Evolutionary conservation across 53 echinoderm and acorn worm species (phyloP).

Genomic region (Paracentrotus lividus): DNA sequence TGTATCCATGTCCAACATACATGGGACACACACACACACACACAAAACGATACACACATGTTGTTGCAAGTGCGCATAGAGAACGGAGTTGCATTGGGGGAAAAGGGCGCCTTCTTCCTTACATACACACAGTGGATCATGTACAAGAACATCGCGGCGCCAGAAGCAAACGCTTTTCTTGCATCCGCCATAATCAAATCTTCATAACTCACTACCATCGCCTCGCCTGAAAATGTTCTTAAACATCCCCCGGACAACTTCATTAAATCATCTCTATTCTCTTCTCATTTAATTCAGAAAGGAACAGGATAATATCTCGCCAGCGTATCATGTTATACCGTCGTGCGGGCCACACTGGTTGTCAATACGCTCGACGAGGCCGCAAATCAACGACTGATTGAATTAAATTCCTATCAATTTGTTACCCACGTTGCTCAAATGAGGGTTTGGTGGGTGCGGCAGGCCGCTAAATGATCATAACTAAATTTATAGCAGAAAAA

Average conservation of each 20-base stretch:
- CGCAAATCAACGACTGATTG: conserved; percentile 23
- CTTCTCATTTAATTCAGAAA: conserved; percentile 9
- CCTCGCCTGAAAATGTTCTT: background rate
- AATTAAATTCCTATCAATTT: conserved; percentile 37
- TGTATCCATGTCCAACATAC: background rate
- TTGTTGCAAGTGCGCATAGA: background rate
- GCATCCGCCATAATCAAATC: background rate
- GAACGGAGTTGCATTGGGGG: background rate
- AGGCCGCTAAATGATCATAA: conserved; percentile 32
- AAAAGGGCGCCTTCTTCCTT: background rate
- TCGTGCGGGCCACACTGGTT: background rate
- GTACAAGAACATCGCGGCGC: conserved; percentile 15
- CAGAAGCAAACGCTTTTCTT: background rate
- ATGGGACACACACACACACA: background rate
- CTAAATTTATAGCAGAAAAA: conserved; percentile 9
- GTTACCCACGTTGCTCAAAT: conserved; percentile 37
- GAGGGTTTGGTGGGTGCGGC: conserved; percentile 22
- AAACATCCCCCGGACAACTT: conserved; percentile 6
- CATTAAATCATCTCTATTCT: conserved; percentile 11
- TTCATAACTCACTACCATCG: background rate
- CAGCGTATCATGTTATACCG: background rate
- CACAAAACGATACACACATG: background rate
- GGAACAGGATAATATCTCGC: conserved; percentile 10
- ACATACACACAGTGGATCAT: no score
- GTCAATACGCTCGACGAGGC: background rate